Evolutionary conservation across 2,888 invertebrate genomes (phyloP).

Genomic region (Cheilosia vulpina): DNA sequence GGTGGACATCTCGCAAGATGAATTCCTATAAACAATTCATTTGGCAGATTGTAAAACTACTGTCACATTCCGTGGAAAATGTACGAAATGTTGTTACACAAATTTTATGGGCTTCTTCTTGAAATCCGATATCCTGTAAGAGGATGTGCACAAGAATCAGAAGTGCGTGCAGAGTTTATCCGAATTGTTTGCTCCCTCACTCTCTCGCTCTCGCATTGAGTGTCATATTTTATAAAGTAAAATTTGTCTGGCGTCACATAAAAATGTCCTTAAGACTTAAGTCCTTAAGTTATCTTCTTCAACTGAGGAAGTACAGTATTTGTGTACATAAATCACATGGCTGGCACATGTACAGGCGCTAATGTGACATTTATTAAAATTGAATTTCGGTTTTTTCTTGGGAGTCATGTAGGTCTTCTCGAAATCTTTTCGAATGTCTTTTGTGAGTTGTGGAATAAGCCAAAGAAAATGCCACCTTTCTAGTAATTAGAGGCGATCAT

Average conservation of each 20-base stretch:
- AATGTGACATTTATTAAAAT: conserved; percentile 16
- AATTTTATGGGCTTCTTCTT: conserved; percentile 34
- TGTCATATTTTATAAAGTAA: conserved; percentile 57
- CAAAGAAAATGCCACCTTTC: too few relatives aligned
- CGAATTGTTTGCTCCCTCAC: background rate
- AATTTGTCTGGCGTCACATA: conserved; percentile 69
- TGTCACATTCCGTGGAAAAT: background rate
- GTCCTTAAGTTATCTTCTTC: conserved; percentile 1
- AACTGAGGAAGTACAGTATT: background rate
- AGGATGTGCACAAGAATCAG: conserved; percentile 20
- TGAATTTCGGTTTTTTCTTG: background rate
- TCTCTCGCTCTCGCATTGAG: background rate
- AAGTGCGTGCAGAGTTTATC: conserved; percentile 25
- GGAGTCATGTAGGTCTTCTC: too few relatives aligned
- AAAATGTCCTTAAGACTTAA: conserved; percentile 54
- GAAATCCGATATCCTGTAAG: conserved; percentile 59
- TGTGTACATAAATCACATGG: conserved; percentile 49
- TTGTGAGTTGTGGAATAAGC: too few relatives aligned
- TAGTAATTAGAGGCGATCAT: too few relatives aligned
- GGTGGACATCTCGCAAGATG: conserved; percentile 65
- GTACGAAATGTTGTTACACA: conserved; percentile 6
- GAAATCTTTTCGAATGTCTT: too few relatives aligned
- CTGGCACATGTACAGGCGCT: conserved; percentile 45
- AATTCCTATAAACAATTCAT: conserved; percentile 66
- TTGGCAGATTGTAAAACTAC: conserved; percentile 69